Evolutionary conservation across 2,113 vertebrate species (phyloP).

Genomic region (Tetraodon nigroviridis): DNA sequence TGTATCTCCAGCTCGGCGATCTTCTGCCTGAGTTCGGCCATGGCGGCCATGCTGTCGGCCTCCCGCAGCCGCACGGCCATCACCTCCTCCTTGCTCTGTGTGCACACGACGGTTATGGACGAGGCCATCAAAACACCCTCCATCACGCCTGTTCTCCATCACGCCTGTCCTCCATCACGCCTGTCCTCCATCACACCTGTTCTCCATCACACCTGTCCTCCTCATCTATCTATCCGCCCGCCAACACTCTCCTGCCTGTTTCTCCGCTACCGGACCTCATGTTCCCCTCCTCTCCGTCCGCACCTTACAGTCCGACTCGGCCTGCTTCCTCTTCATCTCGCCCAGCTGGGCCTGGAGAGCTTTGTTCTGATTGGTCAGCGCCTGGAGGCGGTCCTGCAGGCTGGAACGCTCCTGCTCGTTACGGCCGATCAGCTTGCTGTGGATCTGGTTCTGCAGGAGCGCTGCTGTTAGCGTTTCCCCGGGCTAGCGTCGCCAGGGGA

Average conservation of each 20-base stretch:
- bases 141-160: not conserved
- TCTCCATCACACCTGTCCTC: not conserved
- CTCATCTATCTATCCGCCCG: not conserved
- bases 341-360: conserved; percentile 84
- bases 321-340: conserved; percentile 88
- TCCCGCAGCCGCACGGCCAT: conserved; percentile 90
- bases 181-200: not conserved
- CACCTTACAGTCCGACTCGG: conserved; percentile 80
- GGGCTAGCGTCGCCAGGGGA: too few species aligned
- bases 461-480: not conserved
- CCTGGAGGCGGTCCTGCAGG: conserved; percentile 84
- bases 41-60: conserved; percentile 88
- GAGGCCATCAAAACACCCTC: not conserved
- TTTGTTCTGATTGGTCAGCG: conserved; percentile 83
- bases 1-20: conserved; percentile 93
- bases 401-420: conserved; percentile 81
- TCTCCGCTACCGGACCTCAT: not conserved
- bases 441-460: conserved; percentile 80
- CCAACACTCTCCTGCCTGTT: not conserved
- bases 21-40: conserved; percentile 89
- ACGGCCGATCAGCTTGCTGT: conserved; percentile 80
- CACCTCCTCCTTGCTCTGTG: conserved; percentile 91
- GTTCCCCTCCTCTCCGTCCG: conserved; percentile 1
- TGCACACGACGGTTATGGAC: not conserved
- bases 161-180: not conserved